Conservation (phyloP, 2,888 invertebrate species). For the Chloromyia formosa region DNA sequence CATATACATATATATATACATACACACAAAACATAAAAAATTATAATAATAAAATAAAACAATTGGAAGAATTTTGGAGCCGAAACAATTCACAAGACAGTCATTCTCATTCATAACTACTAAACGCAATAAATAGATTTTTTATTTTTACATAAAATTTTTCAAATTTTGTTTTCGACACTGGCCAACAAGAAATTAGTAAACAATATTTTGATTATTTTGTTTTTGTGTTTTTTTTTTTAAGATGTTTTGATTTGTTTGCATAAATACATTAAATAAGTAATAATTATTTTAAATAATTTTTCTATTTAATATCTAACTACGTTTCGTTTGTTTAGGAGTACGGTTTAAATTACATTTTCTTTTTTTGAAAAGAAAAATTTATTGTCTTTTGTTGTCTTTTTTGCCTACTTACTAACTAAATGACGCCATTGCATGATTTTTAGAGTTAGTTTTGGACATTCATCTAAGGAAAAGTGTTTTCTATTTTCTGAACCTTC, state of each 20-base stretch:
- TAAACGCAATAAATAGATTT: slow-evolving; percentile 33
- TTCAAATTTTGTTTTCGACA: slow-evolving; percentile 29
- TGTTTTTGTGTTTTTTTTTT: slow-evolving; percentile 1
- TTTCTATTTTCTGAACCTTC: too few species aligned
- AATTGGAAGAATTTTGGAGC: not conserved
- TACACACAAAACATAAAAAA: too few species aligned
- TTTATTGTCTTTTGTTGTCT: slow-evolving; percentile 28
- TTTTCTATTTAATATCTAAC: slow-evolving; percentile 29
- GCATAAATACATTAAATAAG: slow-evolving; percentile 41
- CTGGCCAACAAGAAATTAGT: slow-evolving; percentile 29
- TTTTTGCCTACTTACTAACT: slow-evolving; percentile 28
- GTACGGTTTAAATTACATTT: slow-evolving; percentile 20
- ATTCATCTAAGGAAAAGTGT: too few species aligned
- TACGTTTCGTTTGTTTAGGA: not conserved
- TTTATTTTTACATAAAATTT: slow-evolving; percentile 22
- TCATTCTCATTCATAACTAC: slow-evolving; percentile 12
- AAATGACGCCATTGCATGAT: not conserved
- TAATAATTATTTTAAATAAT: slow-evolving; percentile 44
- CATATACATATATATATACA: not conserved
- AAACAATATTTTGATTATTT: slow-evolving; percentile 20
- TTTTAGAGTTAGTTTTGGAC: too few species aligned
- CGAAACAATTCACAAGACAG: slow-evolving; percentile 23
- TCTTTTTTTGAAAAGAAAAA: not conserved
- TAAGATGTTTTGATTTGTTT: not conserved
- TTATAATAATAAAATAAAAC: too few species aligned